These are phyloP conservation scores for Aradophagus sp. DNA, from an alignment of 1,140 invertebrate species.

Conservation along the genomic window DNA sequence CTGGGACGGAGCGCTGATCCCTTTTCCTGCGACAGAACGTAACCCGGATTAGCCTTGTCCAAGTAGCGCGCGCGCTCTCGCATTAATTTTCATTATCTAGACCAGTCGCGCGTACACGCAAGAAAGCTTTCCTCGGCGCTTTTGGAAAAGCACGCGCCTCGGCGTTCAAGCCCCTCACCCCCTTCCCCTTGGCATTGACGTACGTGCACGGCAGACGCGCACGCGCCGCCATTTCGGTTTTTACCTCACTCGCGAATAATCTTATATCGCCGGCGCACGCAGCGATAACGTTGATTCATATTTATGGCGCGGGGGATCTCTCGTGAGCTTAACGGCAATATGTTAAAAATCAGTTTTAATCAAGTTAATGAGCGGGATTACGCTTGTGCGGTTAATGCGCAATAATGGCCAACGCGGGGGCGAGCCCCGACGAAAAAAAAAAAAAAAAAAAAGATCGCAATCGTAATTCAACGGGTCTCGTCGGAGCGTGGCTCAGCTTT, in stretches of 20 bases:
- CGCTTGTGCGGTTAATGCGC: too few species aligned
- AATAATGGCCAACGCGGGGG: too few species aligned
- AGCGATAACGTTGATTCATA: slow-evolving; percentile 37
- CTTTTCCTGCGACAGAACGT: slow-evolving; percentile 36
- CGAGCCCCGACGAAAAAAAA: too few species aligned
- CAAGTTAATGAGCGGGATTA: too few species aligned
- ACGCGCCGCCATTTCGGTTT: slow-evolving; percentile 1
- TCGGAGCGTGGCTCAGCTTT: too few species aligned
- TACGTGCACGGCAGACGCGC: too few species aligned
- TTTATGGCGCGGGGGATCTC: slow-evolving; percentile 13
- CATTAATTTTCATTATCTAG: slow-evolving; percentile 55
- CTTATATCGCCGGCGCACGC: slow-evolving; percentile 21
- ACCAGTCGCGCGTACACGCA: slow-evolving; percentile 41
- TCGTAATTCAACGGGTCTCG: too few species aligned
- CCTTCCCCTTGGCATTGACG: too few species aligned
- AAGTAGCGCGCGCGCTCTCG: slow-evolving; percentile 32
- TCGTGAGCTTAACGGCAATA: slow-evolving; percentile 9
- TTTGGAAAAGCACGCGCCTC: slow-evolving; percentile 27
- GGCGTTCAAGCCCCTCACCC: too few species aligned
- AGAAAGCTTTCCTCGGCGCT: slow-evolving; percentile 47
- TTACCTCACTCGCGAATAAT: slow-evolving; percentile 17
- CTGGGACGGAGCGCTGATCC: slow-evolving; percentile 41
- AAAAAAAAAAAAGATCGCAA: too few species aligned
- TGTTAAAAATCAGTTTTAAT: too few species aligned
- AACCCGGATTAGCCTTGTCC: slow-evolving; percentile 44